These are phyloP conservation scores for Acromyrmex heyeri DNA, from an alignment of 1,140 invertebrate species.

Conservation along the genomic window DNA sequence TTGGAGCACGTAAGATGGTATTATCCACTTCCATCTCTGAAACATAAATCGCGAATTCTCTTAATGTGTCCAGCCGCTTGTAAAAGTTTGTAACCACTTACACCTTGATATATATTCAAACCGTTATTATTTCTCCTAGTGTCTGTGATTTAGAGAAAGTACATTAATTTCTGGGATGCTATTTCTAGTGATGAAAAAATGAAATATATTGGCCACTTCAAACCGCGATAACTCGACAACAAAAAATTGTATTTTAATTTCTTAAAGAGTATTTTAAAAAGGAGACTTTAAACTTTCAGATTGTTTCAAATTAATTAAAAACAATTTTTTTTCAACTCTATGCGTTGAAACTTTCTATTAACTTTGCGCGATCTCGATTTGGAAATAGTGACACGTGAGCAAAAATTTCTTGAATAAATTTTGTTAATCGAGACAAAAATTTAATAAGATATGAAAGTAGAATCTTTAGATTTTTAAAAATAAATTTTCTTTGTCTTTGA, in stretches of 20 bases:
- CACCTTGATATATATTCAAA: not conserved
- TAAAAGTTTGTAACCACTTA: not conserved
- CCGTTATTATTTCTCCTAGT: not conserved
- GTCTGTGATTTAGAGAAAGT: constrained; percentile 5
- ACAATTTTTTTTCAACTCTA: not conserved
- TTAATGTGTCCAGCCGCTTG: not conserved
- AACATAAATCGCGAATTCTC: not conserved
- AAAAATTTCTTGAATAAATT: not conserved
- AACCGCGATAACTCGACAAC: not conserved
- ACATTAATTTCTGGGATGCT: not conserved
- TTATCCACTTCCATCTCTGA: not conserved
- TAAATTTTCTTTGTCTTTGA: not conserved
- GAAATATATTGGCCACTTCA: not conserved
- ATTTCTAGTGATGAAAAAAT: not conserved
- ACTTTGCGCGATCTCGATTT: not conserved
- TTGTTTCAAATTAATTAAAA: not conserved
- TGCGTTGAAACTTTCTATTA: not conserved
- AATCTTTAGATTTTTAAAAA: not conserved
- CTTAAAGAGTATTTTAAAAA: not conserved
- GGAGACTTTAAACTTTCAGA: not conserved
- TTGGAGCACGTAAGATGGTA: not conserved
- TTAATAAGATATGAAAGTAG: not conserved
- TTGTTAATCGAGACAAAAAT: not conserved
- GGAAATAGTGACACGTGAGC: not conserved
- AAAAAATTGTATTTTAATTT: not conserved